Percentiles rank a stretch among this genome's conserved stretches.
These are phyloP conservation scores for Lithophane ornitopus DNA, from an alignment of 2,888 invertebrate genomes.

Conservation along the genomic window DNA sequence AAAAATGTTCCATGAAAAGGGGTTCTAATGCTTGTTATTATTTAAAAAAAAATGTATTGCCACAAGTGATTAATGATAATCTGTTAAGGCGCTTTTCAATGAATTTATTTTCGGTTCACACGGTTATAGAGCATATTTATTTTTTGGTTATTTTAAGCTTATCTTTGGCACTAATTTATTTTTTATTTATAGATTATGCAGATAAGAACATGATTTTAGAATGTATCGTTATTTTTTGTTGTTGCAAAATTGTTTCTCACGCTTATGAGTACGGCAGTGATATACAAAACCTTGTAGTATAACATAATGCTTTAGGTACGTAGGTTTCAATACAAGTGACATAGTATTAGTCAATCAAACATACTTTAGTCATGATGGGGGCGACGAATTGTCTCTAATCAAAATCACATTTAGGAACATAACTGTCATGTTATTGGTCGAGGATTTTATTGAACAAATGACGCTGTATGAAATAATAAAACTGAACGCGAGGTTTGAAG, in stretches of 20 bases:
- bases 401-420: conserved; percentile 85
- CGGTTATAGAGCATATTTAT: conserved; percentile 73
- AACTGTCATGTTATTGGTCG: conserved; percentile 64
- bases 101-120: conserved; percentile 76
- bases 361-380: conserved; percentile 82
- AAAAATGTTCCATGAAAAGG: conserved; percentile 78
- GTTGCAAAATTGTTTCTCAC: conserved; percentile 48
- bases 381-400: conserved; percentile 86
- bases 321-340: conserved; percentile 49
- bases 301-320: neutral
- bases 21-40: conserved; percentile 75
- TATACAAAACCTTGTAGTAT: neutral
- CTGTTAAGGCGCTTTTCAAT: conserved; percentile 76
- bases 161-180: conserved; percentile 63
- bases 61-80: conserved; percentile 70
- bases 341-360: conserved; percentile 77
- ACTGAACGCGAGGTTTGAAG: conserved; percentile 29
- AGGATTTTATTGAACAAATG: conserved; percentile 61
- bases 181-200: conserved; percentile 57
- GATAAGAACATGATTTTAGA: conserved; percentile 48
- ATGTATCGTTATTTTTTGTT: conserved; percentile 20
- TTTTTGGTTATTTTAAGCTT: conserved; percentile 61
- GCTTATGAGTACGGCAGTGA: neutral
- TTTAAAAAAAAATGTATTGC: conserved; percentile 60
- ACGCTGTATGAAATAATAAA: conserved; percentile 32